Evolutionary conservation across 2,797 vertebrate genomes (phyloP).

Genomic region (Melanotaenia nigrans): DNA sequence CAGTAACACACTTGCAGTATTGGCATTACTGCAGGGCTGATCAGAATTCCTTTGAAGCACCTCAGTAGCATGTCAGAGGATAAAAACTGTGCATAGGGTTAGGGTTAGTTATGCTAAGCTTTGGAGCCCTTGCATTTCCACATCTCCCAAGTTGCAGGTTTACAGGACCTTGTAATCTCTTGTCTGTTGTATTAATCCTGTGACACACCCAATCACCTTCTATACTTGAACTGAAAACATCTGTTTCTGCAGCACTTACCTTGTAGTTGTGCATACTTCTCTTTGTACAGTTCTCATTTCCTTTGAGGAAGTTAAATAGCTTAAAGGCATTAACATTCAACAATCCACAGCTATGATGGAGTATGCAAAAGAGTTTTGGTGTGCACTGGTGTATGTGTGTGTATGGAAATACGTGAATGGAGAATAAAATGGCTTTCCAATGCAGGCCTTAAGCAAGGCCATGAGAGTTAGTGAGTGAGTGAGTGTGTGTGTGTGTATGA

Average conservation of each 20-base stretch:
- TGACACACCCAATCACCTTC: constrained; percentile 8
- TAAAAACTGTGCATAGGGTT: neutral
- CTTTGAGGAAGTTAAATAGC: constrained; percentile 34
- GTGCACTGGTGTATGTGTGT: constrained; percentile 35
- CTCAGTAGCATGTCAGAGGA: constrained; percentile 4
- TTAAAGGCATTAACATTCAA: constrained; percentile 44
- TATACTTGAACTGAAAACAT: constrained; percentile 16
- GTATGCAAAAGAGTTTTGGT: constrained; percentile 26
- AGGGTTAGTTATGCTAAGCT: neutral
- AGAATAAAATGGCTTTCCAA: constrained; percentile 63
- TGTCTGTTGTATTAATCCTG: constrained; percentile 19
- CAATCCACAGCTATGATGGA: constrained; percentile 24
- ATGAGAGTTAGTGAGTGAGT: constrained; percentile 51
- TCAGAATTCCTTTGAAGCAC: constrained; percentile 24
- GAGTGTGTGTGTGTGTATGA: constrained; percentile 44
- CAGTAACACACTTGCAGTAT: constrained; percentile 5
- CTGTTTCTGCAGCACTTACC: constrained; percentile 22
- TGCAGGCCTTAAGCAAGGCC: constrained; percentile 55
- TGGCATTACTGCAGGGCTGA: constrained; percentile 16
- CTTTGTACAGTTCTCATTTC: neutral
- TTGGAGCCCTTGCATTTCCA: neutral
- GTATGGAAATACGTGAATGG: constrained; percentile 61
- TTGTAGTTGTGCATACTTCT: constrained; percentile 4
- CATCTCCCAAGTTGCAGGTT: constrained; percentile 8
- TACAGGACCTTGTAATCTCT: constrained; percentile 15